Evolutionary conservation across 2,888 invertebrate genomes (phyloP).

Genomic region (Sinelater perroti): DNA sequence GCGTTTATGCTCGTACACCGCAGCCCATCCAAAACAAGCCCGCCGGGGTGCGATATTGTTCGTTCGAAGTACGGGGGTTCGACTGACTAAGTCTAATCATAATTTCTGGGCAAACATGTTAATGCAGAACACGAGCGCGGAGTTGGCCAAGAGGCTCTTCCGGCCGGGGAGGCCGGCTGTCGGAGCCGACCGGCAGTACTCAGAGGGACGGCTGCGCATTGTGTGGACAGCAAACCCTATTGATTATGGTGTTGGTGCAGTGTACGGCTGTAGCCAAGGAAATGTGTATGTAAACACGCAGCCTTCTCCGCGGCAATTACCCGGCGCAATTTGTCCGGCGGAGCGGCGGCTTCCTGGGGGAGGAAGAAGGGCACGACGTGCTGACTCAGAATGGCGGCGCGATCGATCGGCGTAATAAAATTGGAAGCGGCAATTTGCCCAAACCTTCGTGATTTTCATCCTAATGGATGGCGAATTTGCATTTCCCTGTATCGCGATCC

Average conservation of each 20-base stretch:
- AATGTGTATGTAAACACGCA: slow-evolving; percentile 42
- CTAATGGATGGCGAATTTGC: slow-evolving; percentile 32
- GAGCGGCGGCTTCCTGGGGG: not conserved
- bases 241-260: slow-evolving; percentile 40
- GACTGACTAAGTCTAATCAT: slow-evolving; percentile 11
- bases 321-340: slow-evolving; percentile 11
- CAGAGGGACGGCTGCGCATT: slow-evolving; percentile 40
- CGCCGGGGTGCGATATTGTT: too few relatives aligned
- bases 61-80: not conserved
- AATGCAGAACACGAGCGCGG: slow-evolving; percentile 12
- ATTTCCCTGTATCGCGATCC: too few relatives aligned
- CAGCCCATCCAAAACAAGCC: not conserved
- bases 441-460: slow-evolving; percentile 27
- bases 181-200: slow-evolving; percentile 31
- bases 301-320: not conserved
- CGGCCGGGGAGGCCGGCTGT: slow-evolving; percentile 2
- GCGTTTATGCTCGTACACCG: not conserved
- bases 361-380: not conserved
- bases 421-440: slow-evolving; percentile 23
- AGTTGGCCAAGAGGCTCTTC: slow-evolving; percentile 18
- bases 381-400: not conserved
- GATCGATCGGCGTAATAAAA: slow-evolving; percentile 26
- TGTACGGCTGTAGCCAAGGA: slow-evolving; percentile 41
- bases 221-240: slow-evolving; percentile 40
- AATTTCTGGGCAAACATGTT: slow-evolving; percentile 18